Conservation (phyloP, 2,797 vertebrate genomes). For the Pagetopsis macropterus region DNA sequence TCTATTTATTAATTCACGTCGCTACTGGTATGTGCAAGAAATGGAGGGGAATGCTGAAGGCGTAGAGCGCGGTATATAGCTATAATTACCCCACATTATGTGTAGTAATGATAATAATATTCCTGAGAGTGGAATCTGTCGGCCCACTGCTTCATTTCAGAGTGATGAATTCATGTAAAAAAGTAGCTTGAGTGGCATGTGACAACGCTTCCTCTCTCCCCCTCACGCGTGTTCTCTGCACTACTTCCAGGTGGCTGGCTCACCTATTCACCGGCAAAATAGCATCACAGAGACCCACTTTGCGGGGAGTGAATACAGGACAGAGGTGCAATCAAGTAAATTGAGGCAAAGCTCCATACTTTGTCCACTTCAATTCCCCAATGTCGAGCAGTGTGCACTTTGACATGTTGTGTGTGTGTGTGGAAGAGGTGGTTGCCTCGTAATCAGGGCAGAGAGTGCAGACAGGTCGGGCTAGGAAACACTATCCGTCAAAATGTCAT, state of each 20-base stretch:
- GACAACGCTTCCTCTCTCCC: constrained; percentile 8
- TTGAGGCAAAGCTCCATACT: constrained; percentile 43
- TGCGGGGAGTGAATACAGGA: constrained; percentile 34
- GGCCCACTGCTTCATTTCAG: constrained; percentile 52
- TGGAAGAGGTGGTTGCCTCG: constrained; percentile 44
- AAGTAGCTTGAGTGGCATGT: constrained; percentile 53
- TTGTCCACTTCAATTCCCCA: constrained; percentile 44
- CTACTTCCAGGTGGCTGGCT: constrained; percentile 33
- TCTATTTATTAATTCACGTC: constrained; percentile 73
- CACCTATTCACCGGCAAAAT: constrained; percentile 36
- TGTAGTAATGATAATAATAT: constrained; percentile 72
- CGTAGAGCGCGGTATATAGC: constrained; percentile 27
- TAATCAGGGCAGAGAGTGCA: constrained; percentile 35
- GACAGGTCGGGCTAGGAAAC: constrained; percentile 27
- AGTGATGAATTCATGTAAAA: constrained; percentile 64
- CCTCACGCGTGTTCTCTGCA: neutral
- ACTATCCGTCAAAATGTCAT: constrained; percentile 49
- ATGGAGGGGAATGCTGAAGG: constrained; percentile 12
- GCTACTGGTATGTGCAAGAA: constrained; percentile 35
- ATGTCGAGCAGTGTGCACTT: constrained; percentile 15
- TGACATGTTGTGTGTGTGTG: constrained; percentile 12
- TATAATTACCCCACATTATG: constrained; percentile 75
- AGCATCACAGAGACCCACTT: constrained; percentile 33
- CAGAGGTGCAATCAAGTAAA: constrained; percentile 61
- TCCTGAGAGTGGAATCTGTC: constrained; percentile 70